A percentile compares a stretch with the other conserved stretches of the same genome.
phyloP scores from a whole-genome alignment of 2,888 invertebrate genomes.

The Gymnocheta viridis region DNA sequence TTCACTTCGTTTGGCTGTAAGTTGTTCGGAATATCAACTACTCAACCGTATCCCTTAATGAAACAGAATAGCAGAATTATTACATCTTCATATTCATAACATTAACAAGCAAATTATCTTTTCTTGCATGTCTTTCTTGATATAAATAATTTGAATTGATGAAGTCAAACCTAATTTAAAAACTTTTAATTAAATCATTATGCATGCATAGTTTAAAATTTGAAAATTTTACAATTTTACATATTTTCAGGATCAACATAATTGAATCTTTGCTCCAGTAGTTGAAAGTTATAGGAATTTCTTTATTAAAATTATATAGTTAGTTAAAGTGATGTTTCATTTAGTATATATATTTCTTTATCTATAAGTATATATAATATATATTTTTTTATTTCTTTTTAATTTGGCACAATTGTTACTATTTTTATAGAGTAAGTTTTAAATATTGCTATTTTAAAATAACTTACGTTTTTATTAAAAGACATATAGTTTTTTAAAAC shows the following conservation, averaged over 20 bases:
- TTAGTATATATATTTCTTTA: slow-evolving; percentile 51
- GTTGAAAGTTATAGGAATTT: slow-evolving; percentile 23
- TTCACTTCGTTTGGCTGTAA: no score
- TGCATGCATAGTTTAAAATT: no score
- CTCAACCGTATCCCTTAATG: no score
- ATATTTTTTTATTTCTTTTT: slow-evolving; percentile 55
- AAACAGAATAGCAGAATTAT: no score
- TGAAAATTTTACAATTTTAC: neutral
- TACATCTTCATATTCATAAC: no score
- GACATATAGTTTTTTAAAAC: slow-evolving; percentile 5
- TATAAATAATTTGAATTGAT: no score
- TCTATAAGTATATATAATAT: slow-evolving; percentile 26
- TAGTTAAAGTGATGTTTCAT: slow-evolving; percentile 58
- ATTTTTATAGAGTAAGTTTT: slow-evolving; percentile 45
- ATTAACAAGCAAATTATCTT: no score
- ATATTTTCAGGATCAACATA: slow-evolving; percentile 15
- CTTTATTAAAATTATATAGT: slow-evolving; percentile 54
- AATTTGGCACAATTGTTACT: slow-evolving; percentile 73
- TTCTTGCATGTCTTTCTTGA: no score
- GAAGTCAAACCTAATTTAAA: no score
- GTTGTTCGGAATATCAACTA: no score
- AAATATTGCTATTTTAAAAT: slow-evolving; percentile 41
- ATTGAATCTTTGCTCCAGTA: slow-evolving; percentile 3
- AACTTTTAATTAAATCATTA: no score
- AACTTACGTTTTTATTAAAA: slow-evolving; percentile 29